phyloP scores from a whole-genome alignment of 2,113 vertebrate genomes.

The Lagopus muta region DNA sequence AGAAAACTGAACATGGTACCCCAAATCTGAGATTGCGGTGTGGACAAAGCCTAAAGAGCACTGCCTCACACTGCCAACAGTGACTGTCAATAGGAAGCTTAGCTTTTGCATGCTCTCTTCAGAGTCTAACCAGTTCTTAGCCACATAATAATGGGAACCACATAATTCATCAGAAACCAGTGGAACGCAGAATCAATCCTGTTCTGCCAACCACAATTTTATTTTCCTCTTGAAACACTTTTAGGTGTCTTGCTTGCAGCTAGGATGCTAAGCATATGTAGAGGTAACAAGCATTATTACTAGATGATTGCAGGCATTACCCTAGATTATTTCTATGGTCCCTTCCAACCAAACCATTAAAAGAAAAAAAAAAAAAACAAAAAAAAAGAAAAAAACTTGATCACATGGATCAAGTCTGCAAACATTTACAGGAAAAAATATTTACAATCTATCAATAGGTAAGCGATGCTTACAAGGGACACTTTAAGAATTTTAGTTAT shows the following conservation, averaged over 20 bases:
- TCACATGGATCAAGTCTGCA: constrained; percentile 11
- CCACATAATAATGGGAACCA: not conserved
- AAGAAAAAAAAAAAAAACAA: too few relatives aligned
- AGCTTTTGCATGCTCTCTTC: not conserved
- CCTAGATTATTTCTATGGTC: too few relatives aligned
- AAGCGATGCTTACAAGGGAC: constrained; percentile 25
- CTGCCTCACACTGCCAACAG: not conserved
- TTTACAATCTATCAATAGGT: constrained; percentile 29
- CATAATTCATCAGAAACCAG: not conserved
- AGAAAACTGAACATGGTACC: not conserved
- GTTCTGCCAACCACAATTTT: not conserved
- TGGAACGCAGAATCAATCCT: not conserved
- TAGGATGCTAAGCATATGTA: not conserved
- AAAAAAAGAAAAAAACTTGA: too few relatives aligned
- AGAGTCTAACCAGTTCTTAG: not conserved
- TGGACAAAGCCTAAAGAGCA: not conserved
- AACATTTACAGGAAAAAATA: constrained; percentile 10
- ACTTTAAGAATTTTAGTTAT: constrained; percentile 46
- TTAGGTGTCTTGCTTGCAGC: not conserved
- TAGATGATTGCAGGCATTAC: not conserved
- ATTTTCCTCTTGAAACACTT: constrained; percentile 6
- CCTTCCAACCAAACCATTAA: too few relatives aligned
- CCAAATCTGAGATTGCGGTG: not conserved
- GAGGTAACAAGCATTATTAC: not conserved
- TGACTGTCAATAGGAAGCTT: not conserved